Evolutionary conservation across 1,140 invertebrate genomes (phyloP), one percentile per base, ranked within the genome.

Genomic region (Bicyclus anynana): DNA sequence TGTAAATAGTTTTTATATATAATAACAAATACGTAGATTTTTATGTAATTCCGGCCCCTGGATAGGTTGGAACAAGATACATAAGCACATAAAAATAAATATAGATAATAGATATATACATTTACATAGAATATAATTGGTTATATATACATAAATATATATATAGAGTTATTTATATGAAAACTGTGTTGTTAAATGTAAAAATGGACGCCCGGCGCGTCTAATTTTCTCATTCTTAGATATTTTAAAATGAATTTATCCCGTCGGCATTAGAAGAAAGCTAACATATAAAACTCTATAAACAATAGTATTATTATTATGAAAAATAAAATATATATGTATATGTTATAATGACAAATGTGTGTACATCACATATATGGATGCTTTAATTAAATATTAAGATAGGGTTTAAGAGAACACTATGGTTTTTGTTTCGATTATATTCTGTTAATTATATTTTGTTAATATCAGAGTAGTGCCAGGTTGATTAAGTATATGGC

Each of bases 311-410:
- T 44, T 55, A 48, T 26, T 48, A 46, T 47, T 55, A 55, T 55
- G 27, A 55, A 17, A 55, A 40, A 55, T 37, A 14, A 16, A 16
- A 38, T 38, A 38, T 20, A 44, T 33, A 57, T 50, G 35, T 59
- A 59, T 59, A 53, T 59, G 57, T 53, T 52, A 59, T 40, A 53
- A 67, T 56, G 53, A 67, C 64, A 72, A n/a, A n/a, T 67, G 69
- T 77, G 70, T 83, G 78, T 76, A 58, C 69, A 62, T 72, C 73
- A 81, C 75, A 78, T 76, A 77, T 69, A 72, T 73, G 76, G 67
- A 80, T 74, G 82, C 82, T 85, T 85, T 85, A 85, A 85, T 77
- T 83, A 84, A 73, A 85, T 70, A 75, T 52, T 85, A 85, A 85
- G 82, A 80, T 83, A 85, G 78, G 65, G 40, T 70, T 56, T 82